Evolutionary conservation across 2,888 invertebrate genomes (phyloP).

Genomic region (Ferdinandea cuprea): DNA sequence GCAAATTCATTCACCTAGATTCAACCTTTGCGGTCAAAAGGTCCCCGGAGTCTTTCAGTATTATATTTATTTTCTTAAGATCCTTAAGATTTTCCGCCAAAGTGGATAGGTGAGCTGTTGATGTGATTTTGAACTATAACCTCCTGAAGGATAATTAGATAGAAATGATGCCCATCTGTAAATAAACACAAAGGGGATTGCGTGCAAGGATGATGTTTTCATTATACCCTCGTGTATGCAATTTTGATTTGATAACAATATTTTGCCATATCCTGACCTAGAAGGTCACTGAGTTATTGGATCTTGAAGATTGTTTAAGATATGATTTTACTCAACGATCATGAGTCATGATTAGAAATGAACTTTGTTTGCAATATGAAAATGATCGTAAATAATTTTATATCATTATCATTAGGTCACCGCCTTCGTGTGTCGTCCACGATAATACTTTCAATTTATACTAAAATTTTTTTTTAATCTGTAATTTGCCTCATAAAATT

Average conservation of each 20-base stretch:
- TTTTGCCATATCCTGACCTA: neutral
- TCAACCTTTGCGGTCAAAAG: slow-evolving; percentile 58
- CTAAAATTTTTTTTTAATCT: too few species aligned
- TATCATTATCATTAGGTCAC: slow-evolving; percentile 9
- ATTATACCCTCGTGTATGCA: slow-evolving; percentile 34
- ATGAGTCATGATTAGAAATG: neutral
- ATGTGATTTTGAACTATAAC: slow-evolving; percentile 50
- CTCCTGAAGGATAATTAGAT: slow-evolving; percentile 57
- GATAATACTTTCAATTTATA: too few species aligned
- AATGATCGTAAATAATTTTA: neutral
- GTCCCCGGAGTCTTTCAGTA: slow-evolving; percentile 22
- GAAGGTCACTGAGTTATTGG: neutral
- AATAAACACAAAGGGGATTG: neutral
- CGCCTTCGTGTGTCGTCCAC: too few species aligned
- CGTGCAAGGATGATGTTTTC: slow-evolving; percentile 9
- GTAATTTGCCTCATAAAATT: neutral
- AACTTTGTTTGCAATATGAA: neutral
- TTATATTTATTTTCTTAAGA: slow-evolving; percentile 41
- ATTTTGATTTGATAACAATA: slow-evolving; percentile 19
- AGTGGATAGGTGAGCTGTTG: slow-evolving; percentile 32
- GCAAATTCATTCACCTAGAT: slow-evolving; percentile 63
- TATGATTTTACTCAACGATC: too few species aligned
- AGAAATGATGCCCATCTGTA: slow-evolving; percentile 22
- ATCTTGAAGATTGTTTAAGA: slow-evolving; percentile 5
- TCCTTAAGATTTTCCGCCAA: slow-evolving; percentile 54